Base-by-base conservation (phyloP, 2,888 invertebrate species). In the Saturnia pavonia region DNA sequence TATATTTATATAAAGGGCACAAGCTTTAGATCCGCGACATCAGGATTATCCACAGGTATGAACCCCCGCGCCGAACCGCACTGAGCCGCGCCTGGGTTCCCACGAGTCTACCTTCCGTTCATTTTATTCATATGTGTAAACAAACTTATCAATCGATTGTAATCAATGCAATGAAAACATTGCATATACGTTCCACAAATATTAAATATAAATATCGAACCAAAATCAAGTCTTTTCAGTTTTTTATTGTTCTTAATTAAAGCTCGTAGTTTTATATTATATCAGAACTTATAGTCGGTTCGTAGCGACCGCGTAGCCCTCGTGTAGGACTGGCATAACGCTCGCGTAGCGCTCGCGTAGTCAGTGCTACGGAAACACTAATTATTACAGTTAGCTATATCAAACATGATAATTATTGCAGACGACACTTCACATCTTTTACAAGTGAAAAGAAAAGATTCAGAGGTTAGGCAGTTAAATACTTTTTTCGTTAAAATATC, bases 1-100 rank as follows among this genome's bases (percentile, higher is more conserved):
- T 77, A 80, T 81, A 85, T 85, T 85, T 80, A 76, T 82, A 81
- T 85, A 78, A 77, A 72, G 76, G 70, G 70, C 69, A 75, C 77
- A 73, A 79, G 75, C 81, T 80, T 78, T 80, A n/a, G 73, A 85
- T 84, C 79, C 75, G 80, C 79, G 72, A 79, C 74, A 74, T 43
- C 73, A 72, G 79, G 75, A 76, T 77, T 79, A 81, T 72, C 74
- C 76, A 76, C 78, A 54, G 68, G 68, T 68, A 68, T 75, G 74
- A n/a, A 34, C 34, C 34, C 34, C 34, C 34, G 6, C 34, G 34
- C 34, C 6, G 34, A 34, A 34, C 34, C 34, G 34, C 34, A 34
- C 3, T 34, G 34, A 75, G 74, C 78, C 69, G 69, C 22, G 12
- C 19, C 27, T 3, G 27, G 57, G 51, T 71, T 75, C 76, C 73